phyloP scores from a whole-genome alignment of 2,797 vertebrate genomes.

The Hipposideros larvatus region DNA sequence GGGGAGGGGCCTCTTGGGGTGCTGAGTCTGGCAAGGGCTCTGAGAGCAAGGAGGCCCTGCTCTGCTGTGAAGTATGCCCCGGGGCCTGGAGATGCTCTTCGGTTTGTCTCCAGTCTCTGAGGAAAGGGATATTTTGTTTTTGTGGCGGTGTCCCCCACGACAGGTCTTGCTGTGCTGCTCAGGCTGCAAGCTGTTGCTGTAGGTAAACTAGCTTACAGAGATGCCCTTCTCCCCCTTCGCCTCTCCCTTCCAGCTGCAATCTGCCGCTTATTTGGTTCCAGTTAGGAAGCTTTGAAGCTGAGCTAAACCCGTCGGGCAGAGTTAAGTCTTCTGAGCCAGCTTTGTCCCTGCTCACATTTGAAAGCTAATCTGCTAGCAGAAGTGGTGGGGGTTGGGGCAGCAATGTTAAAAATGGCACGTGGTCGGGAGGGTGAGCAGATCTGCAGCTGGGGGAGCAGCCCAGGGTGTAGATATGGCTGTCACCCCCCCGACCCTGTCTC shows the following conservation, averaged over 20 bases:
- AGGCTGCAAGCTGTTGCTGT: constrained; percentile 41
- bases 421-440: neutral
- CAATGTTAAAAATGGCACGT: neutral
- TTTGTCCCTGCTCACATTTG: constrained; percentile 72
- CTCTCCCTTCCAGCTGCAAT: constrained; percentile 34
- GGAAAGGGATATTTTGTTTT: neutral
- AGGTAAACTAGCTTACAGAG: constrained; percentile 65
- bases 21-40: neutral
- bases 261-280: constrained; percentile 68
- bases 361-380: constrained; percentile 79
- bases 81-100: neutral
- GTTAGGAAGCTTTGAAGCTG: constrained; percentile 75
- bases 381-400: constrained; percentile 48
- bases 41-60: neutral
- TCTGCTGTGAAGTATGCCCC: neutral
- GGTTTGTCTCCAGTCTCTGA: neutral
- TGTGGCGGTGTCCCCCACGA: neutral
- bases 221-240: neutral
- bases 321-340: constrained; percentile 80
- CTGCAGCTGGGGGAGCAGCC: neutral
- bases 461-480: neutral
- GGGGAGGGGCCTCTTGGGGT: neutral
- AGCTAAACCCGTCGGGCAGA: constrained; percentile 72
- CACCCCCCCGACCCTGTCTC: no score
- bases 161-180: neutral